phyloP scores from a whole-genome alignment of 2,113 vertebrate genomes.

The Herpailurus yagouaroundi region DNA sequence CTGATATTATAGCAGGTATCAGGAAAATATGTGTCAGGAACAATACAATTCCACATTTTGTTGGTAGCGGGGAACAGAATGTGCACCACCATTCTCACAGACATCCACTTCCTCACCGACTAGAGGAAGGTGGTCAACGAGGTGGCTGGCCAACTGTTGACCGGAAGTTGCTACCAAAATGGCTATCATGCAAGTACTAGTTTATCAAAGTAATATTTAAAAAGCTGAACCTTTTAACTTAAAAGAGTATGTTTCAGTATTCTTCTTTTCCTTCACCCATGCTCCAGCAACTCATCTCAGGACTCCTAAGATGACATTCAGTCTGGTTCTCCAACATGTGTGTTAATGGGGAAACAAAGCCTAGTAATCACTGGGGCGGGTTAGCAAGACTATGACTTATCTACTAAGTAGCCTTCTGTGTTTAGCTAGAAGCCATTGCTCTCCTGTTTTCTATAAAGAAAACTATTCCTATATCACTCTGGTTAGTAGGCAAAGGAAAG shows the following conservation, averaged over 20 bases:
- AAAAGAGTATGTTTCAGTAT: not conserved
- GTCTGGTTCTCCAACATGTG: not conserved
- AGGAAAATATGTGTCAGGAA: slow-evolving; percentile 51
- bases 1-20: slow-evolving; percentile 46
- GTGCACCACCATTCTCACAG: not conserved
- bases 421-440: not conserved
- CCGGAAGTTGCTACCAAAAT: not conserved
- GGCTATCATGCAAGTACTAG: not conserved
- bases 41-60: slow-evolving; percentile 46
- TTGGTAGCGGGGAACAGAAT: not conserved
- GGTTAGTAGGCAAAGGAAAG: not conserved
- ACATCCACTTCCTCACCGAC: not conserved
- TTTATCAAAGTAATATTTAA: not conserved
- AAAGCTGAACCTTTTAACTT: slow-evolving; percentile 1
- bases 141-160: not conserved
- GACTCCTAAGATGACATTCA: not conserved
- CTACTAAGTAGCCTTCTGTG: not conserved
- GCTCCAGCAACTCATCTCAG: not conserved
- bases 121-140: not conserved
- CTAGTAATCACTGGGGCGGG: accelerated
- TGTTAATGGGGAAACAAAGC: not conserved
- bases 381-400: not conserved
- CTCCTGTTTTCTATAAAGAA: not conserved
- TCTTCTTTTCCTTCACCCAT: not conserved
- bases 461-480: not conserved